phyloP scores from a whole-genome alignment of 2,797 vertebrate species.

The Carcharodon carcharias region DNA sequence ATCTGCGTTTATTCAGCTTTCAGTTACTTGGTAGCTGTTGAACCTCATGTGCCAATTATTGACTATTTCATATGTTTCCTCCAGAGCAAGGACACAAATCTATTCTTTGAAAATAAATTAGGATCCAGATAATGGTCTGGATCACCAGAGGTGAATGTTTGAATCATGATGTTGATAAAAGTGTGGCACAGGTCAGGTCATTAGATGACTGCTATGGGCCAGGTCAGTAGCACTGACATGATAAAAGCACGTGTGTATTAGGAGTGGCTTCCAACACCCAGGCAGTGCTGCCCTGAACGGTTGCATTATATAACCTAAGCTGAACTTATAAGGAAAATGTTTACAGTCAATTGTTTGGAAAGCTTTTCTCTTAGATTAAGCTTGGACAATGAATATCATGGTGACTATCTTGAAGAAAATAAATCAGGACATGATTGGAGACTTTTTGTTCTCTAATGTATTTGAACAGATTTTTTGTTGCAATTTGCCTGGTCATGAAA shows the following conservation, averaged over 20 bases:
- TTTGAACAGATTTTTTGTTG: not conserved
- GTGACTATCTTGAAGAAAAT: not conserved
- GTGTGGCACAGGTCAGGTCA: not conserved
- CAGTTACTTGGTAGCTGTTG: not conserved
- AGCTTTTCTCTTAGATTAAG: not conserved
- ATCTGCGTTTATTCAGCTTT: not conserved
- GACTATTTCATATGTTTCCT: not conserved
- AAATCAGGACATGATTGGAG: not conserved
- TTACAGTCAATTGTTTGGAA: not conserved
- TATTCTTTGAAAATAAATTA: not conserved
- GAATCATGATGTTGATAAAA: not conserved
- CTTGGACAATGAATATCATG: not conserved
- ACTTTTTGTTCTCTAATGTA: not conserved
- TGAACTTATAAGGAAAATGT: not conserved
- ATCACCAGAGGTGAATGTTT: not conserved
- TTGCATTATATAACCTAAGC: too few species aligned
- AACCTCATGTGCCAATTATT: not conserved
- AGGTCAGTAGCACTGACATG: not conserved
- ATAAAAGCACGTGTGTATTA: not conserved
- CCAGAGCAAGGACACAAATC: not conserved
- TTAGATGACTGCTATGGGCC: not conserved
- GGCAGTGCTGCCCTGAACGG: not conserved
- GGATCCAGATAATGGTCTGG: not conserved
- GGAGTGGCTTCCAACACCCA: not conserved
- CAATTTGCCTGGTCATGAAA: not conserved